Evolutionary conservation across 2,888 invertebrate species (phyloP).

Genomic region (Polia nebulosa): DNA sequence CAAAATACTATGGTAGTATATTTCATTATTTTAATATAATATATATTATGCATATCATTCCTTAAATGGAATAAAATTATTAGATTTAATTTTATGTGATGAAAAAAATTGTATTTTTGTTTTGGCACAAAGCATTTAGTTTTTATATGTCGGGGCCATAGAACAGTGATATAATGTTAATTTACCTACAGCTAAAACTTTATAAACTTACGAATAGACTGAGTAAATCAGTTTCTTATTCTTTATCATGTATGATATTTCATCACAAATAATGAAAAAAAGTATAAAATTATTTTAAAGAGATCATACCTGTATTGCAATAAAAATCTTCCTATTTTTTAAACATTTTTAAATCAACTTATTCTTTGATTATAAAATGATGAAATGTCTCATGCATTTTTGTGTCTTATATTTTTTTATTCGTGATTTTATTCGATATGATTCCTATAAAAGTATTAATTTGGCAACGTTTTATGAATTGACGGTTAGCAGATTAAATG

Average conservation of each 20-base stretch:
- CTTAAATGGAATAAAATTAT: conserved; percentile 65
- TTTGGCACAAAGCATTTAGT: conserved; percentile 70
- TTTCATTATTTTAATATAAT: conserved; percentile 51
- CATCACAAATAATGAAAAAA: conserved; percentile 12
- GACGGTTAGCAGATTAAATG: conserved; percentile 19
- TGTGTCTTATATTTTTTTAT: conserved; percentile 16
- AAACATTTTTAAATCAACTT: background rate
- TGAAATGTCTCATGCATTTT: conserved; percentile 11
- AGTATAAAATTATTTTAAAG: background rate
- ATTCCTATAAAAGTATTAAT: conserved; percentile 70
- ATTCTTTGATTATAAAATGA: conserved; percentile 4
- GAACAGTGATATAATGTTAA: conserved; percentile 75
- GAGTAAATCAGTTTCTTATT: conserved; percentile 13
- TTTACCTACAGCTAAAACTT: conserved; percentile 54
- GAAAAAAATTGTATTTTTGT: conserved; percentile 48
- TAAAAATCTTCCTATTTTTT: too few species aligned
- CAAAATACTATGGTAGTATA: conserved; percentile 21
- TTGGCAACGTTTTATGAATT: conserved; percentile 45
- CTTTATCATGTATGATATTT: background rate
- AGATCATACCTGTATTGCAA: background rate
- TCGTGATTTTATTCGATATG: conserved; percentile 55
- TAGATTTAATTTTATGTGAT: conserved; percentile 64
- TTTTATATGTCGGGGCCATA: conserved; percentile 79
- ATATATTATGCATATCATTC: conserved; percentile 77
- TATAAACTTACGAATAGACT: conserved; percentile 40